Base-by-base conservation (phyloP, 2,113 vertebrate genomes). In the Narcine bancroftii region DNA sequence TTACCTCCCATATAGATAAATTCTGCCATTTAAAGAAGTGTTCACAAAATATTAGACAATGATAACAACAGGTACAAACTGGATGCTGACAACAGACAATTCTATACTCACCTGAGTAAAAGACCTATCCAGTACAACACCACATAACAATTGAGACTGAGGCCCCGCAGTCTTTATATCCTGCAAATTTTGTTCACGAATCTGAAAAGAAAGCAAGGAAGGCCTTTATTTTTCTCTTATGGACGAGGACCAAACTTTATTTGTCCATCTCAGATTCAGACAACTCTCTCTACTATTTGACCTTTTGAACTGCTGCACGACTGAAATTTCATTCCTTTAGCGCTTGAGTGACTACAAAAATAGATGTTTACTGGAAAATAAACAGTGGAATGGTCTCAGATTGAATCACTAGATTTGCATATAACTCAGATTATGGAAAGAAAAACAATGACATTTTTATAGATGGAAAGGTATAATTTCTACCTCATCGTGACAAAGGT, bases 161-260 rank as follows among this genome's bases (percentile, higher is more conserved):
- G 98, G 99, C 1, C 99, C 99, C 0, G 99, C 99, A 0, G 98
- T 99, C 95, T 98, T 99, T 93, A 99, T 97, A 93, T 99, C 99
- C 94, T 99, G 98, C 92, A 99, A 95, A 93, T 99, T 99, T 95
- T 99, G 99, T 94, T 99, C 99, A 92, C 99, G 97, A 93, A 99
- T 99, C 98, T 99, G 94, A 77, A 94, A 83, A 0, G 0, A 93
- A 93, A 94, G 92, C 33, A 53, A 53, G 26, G 75, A 81, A 72
- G 36, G 36, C 17, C 9, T 33, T 79, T 79, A 79, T 56, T 92
- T 92, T 92, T 65, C 39, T n/a, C 45, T 76, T 65, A 92, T 50
- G 24, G 21, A 42, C 33, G 9, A 13, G 21, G 65, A 50, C 19
- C 36, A 50, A 45, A 72, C 50, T 47, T 92, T 47, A 73, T 92